Percentiles rank a stretch among this genome's conserved stretches.
Conservation (phyloP, 2,888 invertebrate genomes). For the Drosophila mimica region DNA sequence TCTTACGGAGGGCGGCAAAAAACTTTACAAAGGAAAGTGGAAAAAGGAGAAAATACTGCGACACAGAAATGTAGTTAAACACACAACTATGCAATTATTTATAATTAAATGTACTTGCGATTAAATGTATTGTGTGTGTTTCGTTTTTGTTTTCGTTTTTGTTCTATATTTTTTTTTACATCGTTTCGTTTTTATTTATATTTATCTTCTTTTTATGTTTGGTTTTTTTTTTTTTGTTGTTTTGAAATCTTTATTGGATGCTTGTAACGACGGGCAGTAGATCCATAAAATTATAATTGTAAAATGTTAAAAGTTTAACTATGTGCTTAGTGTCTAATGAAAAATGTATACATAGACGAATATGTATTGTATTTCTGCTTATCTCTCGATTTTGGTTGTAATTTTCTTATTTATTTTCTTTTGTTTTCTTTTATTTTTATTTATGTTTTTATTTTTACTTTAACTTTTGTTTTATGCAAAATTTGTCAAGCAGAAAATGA, state of each 20-base stretch:
- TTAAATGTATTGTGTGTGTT: slow-evolving; percentile 36
- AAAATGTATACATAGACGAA: slow-evolving; percentile 84
- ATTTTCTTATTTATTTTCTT: slow-evolving; percentile 19
- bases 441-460: slow-evolving; percentile 26
- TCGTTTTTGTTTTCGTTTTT: slow-evolving; percentile 40
- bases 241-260: slow-evolving; percentile 83
- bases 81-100: slow-evolving; percentile 51
- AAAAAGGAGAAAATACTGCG: slow-evolving; percentile 29
- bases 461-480: slow-evolving; percentile 47
- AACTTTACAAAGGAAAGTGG: slow-evolving; percentile 59
- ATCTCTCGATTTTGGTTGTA: slow-evolving; percentile 48
- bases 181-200: slow-evolving; percentile 47
- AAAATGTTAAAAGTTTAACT: slow-evolving; percentile 85
- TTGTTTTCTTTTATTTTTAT: slow-evolving; percentile 5
- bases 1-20: slow-evolving; percentile 44
- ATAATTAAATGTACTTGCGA: slow-evolving; percentile 33
- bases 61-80: slow-evolving; percentile 56
- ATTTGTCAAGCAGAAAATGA: slow-evolving; percentile 57
- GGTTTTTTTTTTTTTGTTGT: slow-evolving; percentile 36
- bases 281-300: slow-evolving; percentile 84
- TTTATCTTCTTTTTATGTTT: slow-evolving; percentile 30
- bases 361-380: slow-evolving; percentile 77
- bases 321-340: slow-evolving; percentile 84
- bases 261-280: slow-evolving; percentile 83
- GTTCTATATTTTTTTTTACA: slow-evolving; percentile 28